Percentiles rank a stretch among this genome's conserved stretches.
These are phyloP conservation scores for Euplagia quadripunctaria DNA, from an alignment of 2,888 invertebrate genomes.

Conservation along the genomic window DNA sequence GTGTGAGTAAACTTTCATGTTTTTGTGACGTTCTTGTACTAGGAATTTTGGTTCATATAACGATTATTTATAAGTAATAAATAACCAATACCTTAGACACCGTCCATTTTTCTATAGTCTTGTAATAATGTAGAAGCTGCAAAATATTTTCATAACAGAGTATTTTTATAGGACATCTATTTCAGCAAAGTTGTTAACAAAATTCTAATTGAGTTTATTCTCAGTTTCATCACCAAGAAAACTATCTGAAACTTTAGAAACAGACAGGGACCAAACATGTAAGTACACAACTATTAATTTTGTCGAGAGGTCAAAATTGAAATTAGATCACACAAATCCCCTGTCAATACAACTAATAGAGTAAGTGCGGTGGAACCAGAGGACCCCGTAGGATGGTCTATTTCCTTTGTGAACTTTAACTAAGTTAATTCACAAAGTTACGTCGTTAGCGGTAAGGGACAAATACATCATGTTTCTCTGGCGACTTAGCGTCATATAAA, in stretches of 20 bases:
- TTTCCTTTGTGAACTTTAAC: constrained; percentile 53
- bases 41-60: too few species aligned
- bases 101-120: too few species aligned
- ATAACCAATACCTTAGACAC: too few species aligned
- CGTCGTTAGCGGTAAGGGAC: constrained; percentile 44
- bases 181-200: too few species aligned
- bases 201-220: neutral
- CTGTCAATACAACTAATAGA: constrained; percentile 49
- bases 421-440: constrained; percentile 52
- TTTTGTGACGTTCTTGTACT: too few species aligned
- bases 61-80: too few species aligned
- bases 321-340: constrained; percentile 43
- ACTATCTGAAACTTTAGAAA: neutral
- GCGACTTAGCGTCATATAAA: constrained; percentile 29
- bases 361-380: constrained; percentile 44
- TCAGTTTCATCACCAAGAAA: neutral
- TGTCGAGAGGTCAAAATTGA: constrained; percentile 40
- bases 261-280: neutral
- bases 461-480: constrained; percentile 45
- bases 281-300: constrained; percentile 25
- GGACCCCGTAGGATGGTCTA: constrained; percentile 39
- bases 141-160: too few species aligned
- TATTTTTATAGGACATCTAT: too few species aligned
- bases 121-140: too few species aligned
- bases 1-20: too few species aligned